Evolutionary conservation across 2,888 invertebrate species (phyloP).

Genomic region (Morpho deidamia): DNA sequence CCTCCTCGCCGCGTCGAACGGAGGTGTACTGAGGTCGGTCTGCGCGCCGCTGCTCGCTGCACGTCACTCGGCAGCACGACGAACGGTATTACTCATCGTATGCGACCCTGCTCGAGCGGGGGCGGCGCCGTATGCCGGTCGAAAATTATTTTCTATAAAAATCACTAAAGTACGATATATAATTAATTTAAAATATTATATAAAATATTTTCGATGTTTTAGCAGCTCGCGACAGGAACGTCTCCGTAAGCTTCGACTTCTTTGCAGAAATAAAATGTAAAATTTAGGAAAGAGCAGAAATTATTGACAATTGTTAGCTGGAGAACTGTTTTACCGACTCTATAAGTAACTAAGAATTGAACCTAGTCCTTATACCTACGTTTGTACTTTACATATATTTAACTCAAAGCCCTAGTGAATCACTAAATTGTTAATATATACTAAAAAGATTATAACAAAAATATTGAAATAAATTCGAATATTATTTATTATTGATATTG

Average conservation of each 20-base stretch:
- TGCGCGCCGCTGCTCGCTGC: conserved; percentile 43
- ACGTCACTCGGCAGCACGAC: conserved; percentile 66
- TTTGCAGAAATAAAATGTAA: conserved; percentile 14
- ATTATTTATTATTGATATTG: no score
- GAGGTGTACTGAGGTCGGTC: conserved; percentile 35
- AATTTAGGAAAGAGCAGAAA: conserved; percentile 34
- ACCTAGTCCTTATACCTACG: no score
- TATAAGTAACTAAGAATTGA: no score
- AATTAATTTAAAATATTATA: not conserved
- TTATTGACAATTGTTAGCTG: conserved; percentile 42
- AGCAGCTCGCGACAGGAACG: not conserved
- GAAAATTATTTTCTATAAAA: conserved; percentile 9
- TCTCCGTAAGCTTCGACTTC: not conserved
- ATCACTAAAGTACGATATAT: conserved; percentile 2
- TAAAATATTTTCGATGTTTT: not conserved
- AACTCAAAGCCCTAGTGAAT: no score
- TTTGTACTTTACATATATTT: no score
- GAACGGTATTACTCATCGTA: conserved; percentile 71
- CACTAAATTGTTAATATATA: no score
- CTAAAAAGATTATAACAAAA: no score
- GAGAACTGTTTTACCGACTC: conserved; percentile 53
- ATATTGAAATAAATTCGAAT: no score
- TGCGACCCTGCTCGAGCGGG: conserved; percentile 35
- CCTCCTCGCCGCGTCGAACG: conserved; percentile 61
- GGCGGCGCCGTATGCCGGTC: conserved; percentile 37